phyloP scores from a whole-genome alignment of 2,888 invertebrate species.

The Ectemnius lituratus region DNA sequence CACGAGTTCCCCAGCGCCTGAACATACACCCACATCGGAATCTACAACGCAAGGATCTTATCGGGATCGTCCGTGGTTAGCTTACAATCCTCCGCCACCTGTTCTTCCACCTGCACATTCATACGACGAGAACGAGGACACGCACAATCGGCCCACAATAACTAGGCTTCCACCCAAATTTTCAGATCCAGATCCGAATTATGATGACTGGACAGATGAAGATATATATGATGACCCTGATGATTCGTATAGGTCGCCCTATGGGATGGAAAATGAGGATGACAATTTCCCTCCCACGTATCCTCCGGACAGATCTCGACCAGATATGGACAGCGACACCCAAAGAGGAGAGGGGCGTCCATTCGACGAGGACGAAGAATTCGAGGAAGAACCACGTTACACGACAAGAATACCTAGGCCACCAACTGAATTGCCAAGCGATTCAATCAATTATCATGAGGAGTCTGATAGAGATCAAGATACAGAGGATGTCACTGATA shows the following conservation, averaged over 20 bases:
- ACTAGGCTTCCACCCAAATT: too few species aligned
- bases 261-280: too few species aligned
- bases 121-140: not conserved
- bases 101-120: constrained; percentile 11
- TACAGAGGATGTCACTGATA: constrained; percentile 15
- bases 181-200: not conserved
- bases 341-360: constrained; percentile 8
- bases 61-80: not conserved
- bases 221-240: too few species aligned
- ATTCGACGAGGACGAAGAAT: constrained; percentile 19
- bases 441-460: constrained; percentile 16
- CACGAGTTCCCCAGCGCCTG: not conserved
- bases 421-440: constrained; percentile 27
- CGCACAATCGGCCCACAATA: too few species aligned
- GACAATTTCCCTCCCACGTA: too few species aligned
- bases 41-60: not conserved
- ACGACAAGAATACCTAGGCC: constrained; percentile 19
- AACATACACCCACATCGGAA: not conserved
- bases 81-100: constrained; percentile 8
- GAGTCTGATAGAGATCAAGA: constrained; percentile 25
- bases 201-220: not conserved
- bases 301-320: too few species aligned
- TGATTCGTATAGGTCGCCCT: too few species aligned
- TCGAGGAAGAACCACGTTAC: constrained; percentile 14
- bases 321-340: too few species aligned